phyloP scores from a whole-genome alignment of 2,113 vertebrate genomes.

The Misgurnus mizolepis region DNA sequence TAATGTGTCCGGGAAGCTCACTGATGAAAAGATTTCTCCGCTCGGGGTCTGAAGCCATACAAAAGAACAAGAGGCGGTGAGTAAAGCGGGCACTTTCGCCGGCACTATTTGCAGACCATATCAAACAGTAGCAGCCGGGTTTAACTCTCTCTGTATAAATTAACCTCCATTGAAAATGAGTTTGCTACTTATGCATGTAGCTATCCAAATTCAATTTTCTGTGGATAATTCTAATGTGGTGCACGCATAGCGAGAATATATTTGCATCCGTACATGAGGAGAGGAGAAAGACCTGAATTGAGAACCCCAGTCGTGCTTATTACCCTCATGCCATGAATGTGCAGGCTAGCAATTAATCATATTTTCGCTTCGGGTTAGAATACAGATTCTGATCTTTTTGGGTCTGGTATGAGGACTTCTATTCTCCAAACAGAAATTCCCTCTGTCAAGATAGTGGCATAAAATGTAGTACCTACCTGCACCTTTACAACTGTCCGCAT shows the following conservation, averaged over 20 bases:
- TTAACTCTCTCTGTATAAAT: constrained; percentile 58
- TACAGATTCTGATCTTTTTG: constrained; percentile 70
- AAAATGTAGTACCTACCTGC: constrained; percentile 31
- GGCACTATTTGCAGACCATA: constrained; percentile 60
- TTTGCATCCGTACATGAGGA: constrained; percentile 60
- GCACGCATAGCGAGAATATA: constrained; percentile 60
- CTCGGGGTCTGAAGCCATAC: constrained; percentile 51
- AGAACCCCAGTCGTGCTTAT: constrained; percentile 66
- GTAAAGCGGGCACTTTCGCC: constrained; percentile 55
- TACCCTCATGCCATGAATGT: constrained; percentile 63
- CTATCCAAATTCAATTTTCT: constrained; percentile 70
- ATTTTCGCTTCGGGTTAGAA: constrained; percentile 74
- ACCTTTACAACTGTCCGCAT: constrained; percentile 30
- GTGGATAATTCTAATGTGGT: constrained; percentile 70
- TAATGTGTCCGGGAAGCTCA: constrained; percentile 54
- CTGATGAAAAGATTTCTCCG: constrained; percentile 65
- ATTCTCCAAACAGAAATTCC: constrained; percentile 58
- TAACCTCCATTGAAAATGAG: constrained; percentile 64
- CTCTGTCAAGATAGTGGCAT: constrained; percentile 53
- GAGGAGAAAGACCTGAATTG: constrained; percentile 59
- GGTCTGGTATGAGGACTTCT: constrained; percentile 62
- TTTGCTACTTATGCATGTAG: constrained; percentile 66
- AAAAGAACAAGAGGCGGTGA: constrained; percentile 12
- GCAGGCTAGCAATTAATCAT: constrained; percentile 71
- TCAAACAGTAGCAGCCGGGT: constrained; percentile 58